Evolutionary conservation across 2,113 vertebrate genomes (phyloP).

Genomic region (Chamaetylas fuelleborni): DNA sequence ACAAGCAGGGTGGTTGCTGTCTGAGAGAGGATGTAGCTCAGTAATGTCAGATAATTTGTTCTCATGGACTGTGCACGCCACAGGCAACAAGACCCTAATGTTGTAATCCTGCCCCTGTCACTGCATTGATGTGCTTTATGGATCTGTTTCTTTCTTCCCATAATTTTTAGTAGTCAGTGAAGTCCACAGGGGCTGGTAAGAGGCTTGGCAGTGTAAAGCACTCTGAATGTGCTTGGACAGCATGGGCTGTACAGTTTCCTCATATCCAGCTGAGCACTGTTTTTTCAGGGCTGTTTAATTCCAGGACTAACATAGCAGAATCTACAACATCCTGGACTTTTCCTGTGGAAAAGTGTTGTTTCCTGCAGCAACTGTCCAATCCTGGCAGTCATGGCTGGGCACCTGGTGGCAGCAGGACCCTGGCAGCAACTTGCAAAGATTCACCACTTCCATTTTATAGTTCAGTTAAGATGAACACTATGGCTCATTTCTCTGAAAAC

Average conservation of each 20-base stretch:
- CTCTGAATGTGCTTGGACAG: background rate
- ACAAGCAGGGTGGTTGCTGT: background rate
- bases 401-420: background rate
- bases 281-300: background rate
- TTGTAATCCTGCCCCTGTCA: background rate
- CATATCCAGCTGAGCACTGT: rapidly evolving
- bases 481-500: background rate
- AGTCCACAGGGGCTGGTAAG: background rate
- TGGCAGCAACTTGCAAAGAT: background rate
- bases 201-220: background rate
- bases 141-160: background rate
- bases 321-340: background rate
- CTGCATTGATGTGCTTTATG: background rate
- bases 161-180: background rate
- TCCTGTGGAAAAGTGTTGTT: background rate
- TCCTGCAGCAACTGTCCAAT: background rate
- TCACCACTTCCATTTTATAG: background rate
- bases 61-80: rapidly evolving
- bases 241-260: background rate
- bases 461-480: background rate
- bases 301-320: background rate
- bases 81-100: background rate
- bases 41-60: background rate
- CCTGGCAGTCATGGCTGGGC: rapidly evolving
- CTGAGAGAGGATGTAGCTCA: background rate